Base-by-base conservation (phyloP, 2,113 vertebrate species). In the Bostrychus sinensis region DNA sequence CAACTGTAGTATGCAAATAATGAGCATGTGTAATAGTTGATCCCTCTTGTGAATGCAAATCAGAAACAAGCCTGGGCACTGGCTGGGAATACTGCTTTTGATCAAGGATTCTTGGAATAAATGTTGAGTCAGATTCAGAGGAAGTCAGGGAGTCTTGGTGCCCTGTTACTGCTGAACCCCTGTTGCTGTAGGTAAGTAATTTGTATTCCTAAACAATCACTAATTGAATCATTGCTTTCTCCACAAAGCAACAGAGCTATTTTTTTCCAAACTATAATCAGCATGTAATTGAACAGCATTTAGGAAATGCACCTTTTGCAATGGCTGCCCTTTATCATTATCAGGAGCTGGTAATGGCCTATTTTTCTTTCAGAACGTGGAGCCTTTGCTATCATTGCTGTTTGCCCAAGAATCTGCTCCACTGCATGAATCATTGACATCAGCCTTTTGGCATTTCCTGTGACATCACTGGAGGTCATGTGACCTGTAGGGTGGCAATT, bases 381-480 rank as follows among this genome's bases (percentile, higher is more conserved):
- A 53, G 58, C 53, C 63, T 39, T 46, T 57, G 42, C 71, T 82
- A 71, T 88, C 86, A 70, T 61, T 66, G 56, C 45, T 10, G 54
- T 51, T 68, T 66, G 62, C 57, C 42, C 70, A 70, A 75, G 72
- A 84, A 84, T 83, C 62, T 81, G 50, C 53, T 50, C 28, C 43
- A 67, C 59, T 46, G 54, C 9, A 59, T 10, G 22, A 70, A 69
- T 66, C 66, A 57, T 78, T 78, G 87, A 84, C 72, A 75, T 89
- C 78, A 89, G 66, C 74, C 46, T 55, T 65, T 66, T 80, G 82
- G 83, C 72, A 90, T 91, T 89, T 91, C 88, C 86, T 88, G 69
- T 84, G 81, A 86, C 76, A 83, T 87, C 78, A 88, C 51, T 70
- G 39, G 45, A 84, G 66, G 64, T 78, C 81, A 77, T 77, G 53